phyloP scores from a whole-genome alignment of 2,888 invertebrate genomes.

The Seladonia tumulorum region DNA sequence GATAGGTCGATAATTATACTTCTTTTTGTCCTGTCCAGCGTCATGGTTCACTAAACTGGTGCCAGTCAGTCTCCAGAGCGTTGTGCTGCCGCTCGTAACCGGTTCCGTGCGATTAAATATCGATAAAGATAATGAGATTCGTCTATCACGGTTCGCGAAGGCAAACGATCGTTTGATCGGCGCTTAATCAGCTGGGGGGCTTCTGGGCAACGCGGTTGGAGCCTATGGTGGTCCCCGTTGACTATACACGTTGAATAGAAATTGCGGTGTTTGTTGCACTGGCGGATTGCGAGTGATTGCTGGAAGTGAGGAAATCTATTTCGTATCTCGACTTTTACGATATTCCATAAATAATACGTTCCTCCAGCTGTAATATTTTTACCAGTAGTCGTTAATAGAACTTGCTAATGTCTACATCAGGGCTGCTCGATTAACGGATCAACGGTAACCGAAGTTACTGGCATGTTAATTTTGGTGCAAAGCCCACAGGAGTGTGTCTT shows the following conservation, averaged over 20 bases:
- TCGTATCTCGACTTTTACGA: not conserved
- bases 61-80: slow-evolving; percentile 53
- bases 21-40: slow-evolving; percentile 39
- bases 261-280: not conserved
- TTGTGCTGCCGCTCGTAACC: slow-evolving; percentile 32
- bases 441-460: no score
- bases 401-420: no score
- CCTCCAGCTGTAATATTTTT: not conserved
- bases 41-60: slow-evolving; percentile 49
- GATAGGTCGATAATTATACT: slow-evolving; percentile 53
- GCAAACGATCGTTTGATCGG: not conserved
- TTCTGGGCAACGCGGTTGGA: not conserved
- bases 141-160: not conserved
- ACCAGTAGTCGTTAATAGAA: not conserved
- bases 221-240: not conserved
- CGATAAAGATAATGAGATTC: slow-evolving; percentile 20
- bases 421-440: no score
- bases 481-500: no score
- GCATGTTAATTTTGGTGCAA: no score
- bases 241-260: not conserved
- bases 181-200: not conserved
- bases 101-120: slow-evolving; percentile 39
- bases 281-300: not conserved
- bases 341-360: not conserved
- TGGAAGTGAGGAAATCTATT: not conserved